These are phyloP conservation scores for Colinus virginianus DNA, from an alignment of 2,113 vertebrate species.

Conservation along the genomic window DNA sequence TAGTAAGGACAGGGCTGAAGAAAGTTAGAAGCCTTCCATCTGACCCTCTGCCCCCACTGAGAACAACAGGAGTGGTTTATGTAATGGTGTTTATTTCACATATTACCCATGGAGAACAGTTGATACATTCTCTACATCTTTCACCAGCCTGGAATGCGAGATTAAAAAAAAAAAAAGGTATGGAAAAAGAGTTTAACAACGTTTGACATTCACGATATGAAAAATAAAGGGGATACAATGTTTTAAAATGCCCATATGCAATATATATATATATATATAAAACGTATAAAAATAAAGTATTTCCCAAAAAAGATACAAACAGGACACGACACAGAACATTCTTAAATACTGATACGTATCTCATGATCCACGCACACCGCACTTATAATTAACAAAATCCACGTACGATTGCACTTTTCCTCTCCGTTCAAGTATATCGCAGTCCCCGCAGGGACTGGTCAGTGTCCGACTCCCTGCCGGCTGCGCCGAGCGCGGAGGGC, in stretches of 20 bases:
- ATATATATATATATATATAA: constrained; percentile 75
- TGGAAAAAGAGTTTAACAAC: constrained; percentile 76
- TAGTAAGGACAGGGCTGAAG: neutral
- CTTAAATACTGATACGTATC: constrained; percentile 91
- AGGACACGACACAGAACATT: constrained; percentile 78
- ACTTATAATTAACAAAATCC: constrained; percentile 67
- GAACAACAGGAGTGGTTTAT: constrained; percentile 19
- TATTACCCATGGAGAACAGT: constrained; percentile 83
- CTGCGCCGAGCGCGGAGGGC: constrained; percentile 72
- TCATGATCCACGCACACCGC: constrained; percentile 84
- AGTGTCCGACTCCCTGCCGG: constrained; percentile 76
- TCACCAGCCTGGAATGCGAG: constrained; percentile 78
- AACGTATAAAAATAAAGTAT: constrained; percentile 96
- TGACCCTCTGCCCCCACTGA: neutral
- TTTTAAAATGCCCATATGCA: constrained; percentile 94
- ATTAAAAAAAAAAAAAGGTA: constrained; percentile 25
- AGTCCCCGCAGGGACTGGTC: constrained; percentile 82
- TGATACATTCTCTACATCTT: constrained; percentile 81
- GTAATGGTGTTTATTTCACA: constrained; percentile 78
- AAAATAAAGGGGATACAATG: constrained; percentile 82
- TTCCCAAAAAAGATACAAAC: constrained; percentile 80
- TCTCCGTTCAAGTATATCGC: constrained; percentile 95
- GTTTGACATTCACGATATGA: constrained; percentile 80
- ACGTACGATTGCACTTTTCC: constrained; percentile 93
- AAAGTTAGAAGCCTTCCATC: neutral